Evolutionary conservation across 1,140 invertebrate species (phyloP), one percentile per base, ranked within the genome.

Genomic region (Drosophila oshimai): DNA sequence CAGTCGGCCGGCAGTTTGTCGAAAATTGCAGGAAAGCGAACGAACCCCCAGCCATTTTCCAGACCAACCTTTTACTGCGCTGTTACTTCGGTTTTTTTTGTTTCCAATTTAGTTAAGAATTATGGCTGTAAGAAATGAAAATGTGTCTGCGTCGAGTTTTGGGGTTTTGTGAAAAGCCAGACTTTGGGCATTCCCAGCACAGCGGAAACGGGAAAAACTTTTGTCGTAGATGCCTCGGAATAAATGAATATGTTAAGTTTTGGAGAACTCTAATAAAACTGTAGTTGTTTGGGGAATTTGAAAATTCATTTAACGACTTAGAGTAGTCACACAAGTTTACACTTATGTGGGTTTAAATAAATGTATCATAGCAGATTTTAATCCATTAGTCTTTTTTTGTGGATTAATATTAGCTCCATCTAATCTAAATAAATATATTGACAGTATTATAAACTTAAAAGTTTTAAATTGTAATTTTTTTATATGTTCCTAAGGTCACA

Each of bases 41-140:
- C 49, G 41, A 22, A 26, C 13, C 65, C 28, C 49, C 46, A 33
- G 37, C 20, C 46, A 28, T 22, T 39, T 29, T 15, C 33, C 57
- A 37, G 28, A 46, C 31, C 41, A 65, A 50, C 58, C 61, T 65
- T 65, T 65, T 65, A 65, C 61, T 24, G 26, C 15, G 33, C 28
- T 58, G 34, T 31, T 61, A 41, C 17, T 37, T 69, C 24, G 6
- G 10, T 12, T 15, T 31, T 60, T 68, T 65, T 44, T 54, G 69
- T 49, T 86, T 45, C 68, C 77, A 65, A 65, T 65, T 65, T 65
- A 65, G 62, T 61, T 62, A 86, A 86, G 75, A 84, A 86, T 64
- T 75, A 84, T 86, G 71, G 41, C 75, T 64, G 13, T 58, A 64
- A 71, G 80, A 74, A 86, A 84, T 79, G 81, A 75, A 84, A 73